phyloP scores from a whole-genome alignment of 2,113 vertebrate genomes.

The Lanius ludovicianus region DNA sequence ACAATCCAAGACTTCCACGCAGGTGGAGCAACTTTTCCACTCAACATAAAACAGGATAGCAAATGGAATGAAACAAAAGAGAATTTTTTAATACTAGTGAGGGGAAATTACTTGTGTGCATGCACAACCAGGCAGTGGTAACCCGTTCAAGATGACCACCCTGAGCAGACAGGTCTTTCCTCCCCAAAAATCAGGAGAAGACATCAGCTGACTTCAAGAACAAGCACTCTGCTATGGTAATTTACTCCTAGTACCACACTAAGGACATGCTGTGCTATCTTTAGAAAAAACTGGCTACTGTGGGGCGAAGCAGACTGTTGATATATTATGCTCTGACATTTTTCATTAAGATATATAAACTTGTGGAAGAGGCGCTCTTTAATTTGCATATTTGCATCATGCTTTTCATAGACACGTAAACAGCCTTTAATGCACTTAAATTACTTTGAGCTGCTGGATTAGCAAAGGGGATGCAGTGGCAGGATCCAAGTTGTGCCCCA shows the following conservation, averaged over 20 bases:
- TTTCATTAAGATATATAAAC: slow-evolving; percentile 36
- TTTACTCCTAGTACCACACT: not conserved
- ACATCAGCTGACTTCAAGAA: not conserved
- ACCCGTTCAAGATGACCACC: not conserved
- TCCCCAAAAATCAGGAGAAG: not conserved
- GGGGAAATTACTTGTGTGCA: not conserved
- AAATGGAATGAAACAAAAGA: not conserved
- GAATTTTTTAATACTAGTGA: not conserved
- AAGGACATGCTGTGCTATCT: not conserved
- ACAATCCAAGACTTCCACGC: not conserved
- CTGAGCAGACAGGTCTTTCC: not conserved
- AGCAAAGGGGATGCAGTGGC: not conserved
- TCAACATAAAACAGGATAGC: not conserved
- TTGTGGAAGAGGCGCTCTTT: not conserved
- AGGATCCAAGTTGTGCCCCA: not conserved
- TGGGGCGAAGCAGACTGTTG: not conserved
- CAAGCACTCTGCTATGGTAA: not conserved
- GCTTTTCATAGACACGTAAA: not conserved
- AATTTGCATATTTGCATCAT: slow-evolving; percentile 1
- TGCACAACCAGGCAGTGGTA: too few species aligned
- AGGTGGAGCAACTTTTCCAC: not conserved
- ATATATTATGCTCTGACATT: not conserved
- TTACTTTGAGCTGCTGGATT: not conserved
- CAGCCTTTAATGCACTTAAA: not conserved
- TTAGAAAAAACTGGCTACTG: not conserved